Percentiles rank a stretch among this genome's conserved stretches.
phyloP scores from a whole-genome alignment of 2,797 vertebrate species.

The Rhinella marina region DNA sequence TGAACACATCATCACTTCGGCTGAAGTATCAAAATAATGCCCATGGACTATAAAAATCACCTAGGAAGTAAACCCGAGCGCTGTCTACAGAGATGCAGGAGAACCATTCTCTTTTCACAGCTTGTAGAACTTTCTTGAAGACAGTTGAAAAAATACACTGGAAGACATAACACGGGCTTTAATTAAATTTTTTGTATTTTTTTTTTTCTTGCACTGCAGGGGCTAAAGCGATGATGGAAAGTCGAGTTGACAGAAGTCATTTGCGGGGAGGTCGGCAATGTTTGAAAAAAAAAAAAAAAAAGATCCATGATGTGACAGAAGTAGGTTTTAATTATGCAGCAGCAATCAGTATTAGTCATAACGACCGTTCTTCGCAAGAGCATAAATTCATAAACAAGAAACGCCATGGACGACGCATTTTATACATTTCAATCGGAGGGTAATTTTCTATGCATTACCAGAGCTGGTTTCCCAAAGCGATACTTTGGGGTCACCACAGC shows the following conservation, averaged over 20 bases:
- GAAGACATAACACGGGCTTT: constrained; percentile 20
- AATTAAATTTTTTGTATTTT: constrained; percentile 41
- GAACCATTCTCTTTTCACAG: constrained; percentile 33
- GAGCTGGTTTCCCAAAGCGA: constrained; percentile 2
- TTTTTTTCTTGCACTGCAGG: constrained; percentile 20
- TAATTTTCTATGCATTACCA: constrained; percentile 22
- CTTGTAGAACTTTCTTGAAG: constrained; percentile 32
- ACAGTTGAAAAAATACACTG: constrained; percentile 9
- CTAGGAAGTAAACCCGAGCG: constrained; percentile 3
- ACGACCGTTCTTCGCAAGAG: constrained; percentile 29
- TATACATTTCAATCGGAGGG: not conserved
- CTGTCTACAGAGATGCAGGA: not conserved
- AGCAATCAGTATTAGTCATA: constrained; percentile 44
- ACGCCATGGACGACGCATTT: not conserved
- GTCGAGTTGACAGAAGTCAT: constrained; percentile 42
- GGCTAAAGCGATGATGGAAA: constrained; percentile 26
- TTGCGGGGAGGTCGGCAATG: constrained; percentile 48
- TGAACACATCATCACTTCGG: constrained; percentile 61
- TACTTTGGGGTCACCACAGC: constrained; percentile 4
- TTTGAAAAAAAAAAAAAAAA: too few species aligned
- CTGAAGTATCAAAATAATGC: constrained; percentile 57
- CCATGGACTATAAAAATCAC: constrained; percentile 18
- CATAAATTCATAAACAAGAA: constrained; percentile 47
- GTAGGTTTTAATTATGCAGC: constrained; percentile 47
- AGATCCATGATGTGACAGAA: constrained; percentile 40